Percentiles rank a stretch among this genome's conserved stretches.
These are phyloP conservation scores for Podiceps cristatus DNA, from an alignment of 2,113 vertebrate genomes.

Conservation along the genomic window DNA sequence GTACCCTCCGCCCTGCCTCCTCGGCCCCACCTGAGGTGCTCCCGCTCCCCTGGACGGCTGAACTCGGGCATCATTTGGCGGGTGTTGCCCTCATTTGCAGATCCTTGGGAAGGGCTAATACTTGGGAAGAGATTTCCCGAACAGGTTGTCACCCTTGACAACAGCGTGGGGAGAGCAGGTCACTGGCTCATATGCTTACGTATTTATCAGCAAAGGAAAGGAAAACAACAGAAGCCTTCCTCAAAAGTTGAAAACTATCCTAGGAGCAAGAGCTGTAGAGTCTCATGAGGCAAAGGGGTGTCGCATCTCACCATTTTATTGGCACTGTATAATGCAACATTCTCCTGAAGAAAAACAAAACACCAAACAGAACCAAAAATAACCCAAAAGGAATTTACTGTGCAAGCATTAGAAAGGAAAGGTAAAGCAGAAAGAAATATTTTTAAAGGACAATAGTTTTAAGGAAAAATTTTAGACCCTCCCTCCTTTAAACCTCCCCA, in stretches of 20 bases:
- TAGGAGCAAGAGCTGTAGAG: background rate
- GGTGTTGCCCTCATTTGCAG: background rate
- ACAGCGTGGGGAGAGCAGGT: background rate
- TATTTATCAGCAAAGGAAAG: background rate
- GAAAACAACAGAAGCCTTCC: background rate
- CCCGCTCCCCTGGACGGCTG: background rate
- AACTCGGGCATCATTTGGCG: background rate
- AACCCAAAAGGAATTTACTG: background rate
- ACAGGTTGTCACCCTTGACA: background rate
- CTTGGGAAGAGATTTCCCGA: background rate
- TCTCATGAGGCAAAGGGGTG: background rate
- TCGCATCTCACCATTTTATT: background rate
- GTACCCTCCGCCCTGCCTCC: background rate
- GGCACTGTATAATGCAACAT: background rate
- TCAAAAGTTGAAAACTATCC: background rate
- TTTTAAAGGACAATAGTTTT: background rate
- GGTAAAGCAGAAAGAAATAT: background rate
- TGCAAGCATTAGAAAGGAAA: background rate
- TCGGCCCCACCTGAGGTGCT: fast-evolving
- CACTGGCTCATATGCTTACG: background rate
- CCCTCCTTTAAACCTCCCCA: background rate
- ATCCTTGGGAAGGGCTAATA: background rate
- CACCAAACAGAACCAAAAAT: too few species aligned
- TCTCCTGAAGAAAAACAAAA: background rate
- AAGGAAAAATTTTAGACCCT: background rate